These are phyloP conservation scores for Mus pahari DNA, from an alignment of 2,113 vertebrate species.

Conservation along the genomic window DNA sequence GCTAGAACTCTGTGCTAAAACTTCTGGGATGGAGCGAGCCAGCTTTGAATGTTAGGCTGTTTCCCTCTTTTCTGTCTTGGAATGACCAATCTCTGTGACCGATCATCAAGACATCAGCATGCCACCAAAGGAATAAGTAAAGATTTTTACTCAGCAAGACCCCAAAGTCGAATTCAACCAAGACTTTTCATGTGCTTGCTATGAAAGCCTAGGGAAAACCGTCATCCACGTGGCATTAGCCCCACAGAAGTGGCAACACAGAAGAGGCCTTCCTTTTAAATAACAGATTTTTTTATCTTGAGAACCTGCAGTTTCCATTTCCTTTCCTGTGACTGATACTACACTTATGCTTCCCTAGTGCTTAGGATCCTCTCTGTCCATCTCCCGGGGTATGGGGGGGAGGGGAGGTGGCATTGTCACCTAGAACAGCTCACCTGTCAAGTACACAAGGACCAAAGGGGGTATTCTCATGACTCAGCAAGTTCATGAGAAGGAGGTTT, in stretches of 20 bases:
- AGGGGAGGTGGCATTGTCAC: background rate
- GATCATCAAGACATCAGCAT: background rate
- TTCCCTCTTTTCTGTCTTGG: background rate
- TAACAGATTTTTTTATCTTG: background rate
- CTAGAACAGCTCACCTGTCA: background rate
- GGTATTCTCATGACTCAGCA: constrained; percentile 67
- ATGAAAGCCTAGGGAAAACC: background rate
- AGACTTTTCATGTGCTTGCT: background rate
- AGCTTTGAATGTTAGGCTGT: background rate
- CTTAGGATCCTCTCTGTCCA: constrained; percentile 39
- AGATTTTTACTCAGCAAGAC: background rate
- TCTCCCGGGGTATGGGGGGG: background rate
- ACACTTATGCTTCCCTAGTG: constrained; percentile 21
- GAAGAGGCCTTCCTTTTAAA: background rate
- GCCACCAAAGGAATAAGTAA: background rate
- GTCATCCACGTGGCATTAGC: background rate
- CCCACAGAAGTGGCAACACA: background rate
- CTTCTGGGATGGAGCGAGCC: background rate
- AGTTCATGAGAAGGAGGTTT: constrained; percentile 66
- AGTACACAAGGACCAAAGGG: constrained; percentile 38
- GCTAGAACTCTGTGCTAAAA: background rate
- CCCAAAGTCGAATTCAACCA: background rate
- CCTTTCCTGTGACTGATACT: constrained; percentile 46
- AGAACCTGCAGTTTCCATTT: constrained; percentile 25
- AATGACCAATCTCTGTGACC: background rate